These are phyloP conservation scores for Hemiprocne comata DNA, from an alignment of 2,113 vertebrate species.

Conservation along the genomic window DNA sequence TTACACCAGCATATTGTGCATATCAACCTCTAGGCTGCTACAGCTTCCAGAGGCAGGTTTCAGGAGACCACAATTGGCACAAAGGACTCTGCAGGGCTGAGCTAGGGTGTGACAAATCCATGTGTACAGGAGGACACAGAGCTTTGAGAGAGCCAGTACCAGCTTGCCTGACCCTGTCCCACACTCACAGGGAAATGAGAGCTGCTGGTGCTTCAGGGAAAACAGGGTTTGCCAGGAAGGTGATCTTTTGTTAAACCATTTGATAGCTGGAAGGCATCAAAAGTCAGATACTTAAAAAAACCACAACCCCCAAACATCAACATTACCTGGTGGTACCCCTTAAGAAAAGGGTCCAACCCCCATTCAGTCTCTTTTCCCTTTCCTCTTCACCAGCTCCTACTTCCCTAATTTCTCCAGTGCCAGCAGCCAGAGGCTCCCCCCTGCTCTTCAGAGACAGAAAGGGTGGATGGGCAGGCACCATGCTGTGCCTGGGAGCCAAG, in stretches of 20 bases:
- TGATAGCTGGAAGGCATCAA: not conserved
- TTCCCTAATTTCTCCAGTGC: not conserved
- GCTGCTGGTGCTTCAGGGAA: not conserved
- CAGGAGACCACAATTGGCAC: not conserved
- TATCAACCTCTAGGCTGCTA: not conserved
- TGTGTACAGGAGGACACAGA: fast-evolving
- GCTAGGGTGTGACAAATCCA: not conserved
- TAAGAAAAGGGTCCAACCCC: not conserved
- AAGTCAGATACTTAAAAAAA: not conserved
- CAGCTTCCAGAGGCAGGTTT: not conserved
- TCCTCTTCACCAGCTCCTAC: not conserved
- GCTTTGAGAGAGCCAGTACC: not conserved
- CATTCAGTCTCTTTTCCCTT: not conserved
- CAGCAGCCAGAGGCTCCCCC: not conserved
- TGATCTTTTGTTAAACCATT: not conserved
- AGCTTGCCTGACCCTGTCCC: not conserved
- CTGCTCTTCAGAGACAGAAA: not conserved
- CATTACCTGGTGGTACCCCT: not conserved
- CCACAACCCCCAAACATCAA: not conserved
- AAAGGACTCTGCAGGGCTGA: not conserved
- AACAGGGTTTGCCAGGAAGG: not conserved
- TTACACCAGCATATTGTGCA: not conserved
- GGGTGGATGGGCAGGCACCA: not conserved
- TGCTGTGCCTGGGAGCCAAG: not conserved
- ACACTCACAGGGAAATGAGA: not conserved